A percentile compares a stretch with the other conserved stretches of the same genome.
Evolutionary conservation across 2,797 vertebrate genomes (phyloP).

Genomic region (Harpagifer antarcticus): DNA sequence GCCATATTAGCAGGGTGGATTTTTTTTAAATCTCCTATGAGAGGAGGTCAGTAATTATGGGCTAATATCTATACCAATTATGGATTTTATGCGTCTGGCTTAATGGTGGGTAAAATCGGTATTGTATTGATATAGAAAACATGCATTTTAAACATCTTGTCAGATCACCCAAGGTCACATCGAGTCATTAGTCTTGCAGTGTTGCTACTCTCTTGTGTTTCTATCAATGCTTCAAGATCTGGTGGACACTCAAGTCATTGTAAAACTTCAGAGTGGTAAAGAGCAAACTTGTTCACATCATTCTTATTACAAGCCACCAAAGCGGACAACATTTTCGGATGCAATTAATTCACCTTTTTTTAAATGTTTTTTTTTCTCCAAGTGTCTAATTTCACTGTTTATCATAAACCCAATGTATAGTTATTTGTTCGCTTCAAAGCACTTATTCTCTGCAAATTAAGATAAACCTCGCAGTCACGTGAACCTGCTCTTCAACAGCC

Average conservation of each 20-base stretch:
- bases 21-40: slow-evolving; percentile 76
- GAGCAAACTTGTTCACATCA: slow-evolving; percentile 22
- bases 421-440: slow-evolving; percentile 13
- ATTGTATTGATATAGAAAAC: slow-evolving; percentile 79
- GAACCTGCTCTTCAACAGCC: slow-evolving; percentile 51
- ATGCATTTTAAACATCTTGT: slow-evolving; percentile 81
- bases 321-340: neutral
- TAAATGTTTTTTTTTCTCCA: neutral
- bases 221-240: slow-evolving; percentile 46
- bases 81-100: slow-evolving; percentile 77
- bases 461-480: slow-evolving; percentile 34
- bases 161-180: slow-evolving; percentile 77
- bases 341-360: neutral
- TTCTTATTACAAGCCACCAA: slow-evolving; percentile 3
- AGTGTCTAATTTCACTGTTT: neutral
- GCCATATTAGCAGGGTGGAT: slow-evolving; percentile 73
- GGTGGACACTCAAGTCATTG: slow-evolving; percentile 17
- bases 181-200: slow-evolving; percentile 73
- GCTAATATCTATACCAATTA: slow-evolving; percentile 81
- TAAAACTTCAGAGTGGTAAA: slow-evolving; percentile 42
- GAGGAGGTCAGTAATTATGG: slow-evolving; percentile 82
- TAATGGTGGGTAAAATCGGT: slow-evolving; percentile 81
- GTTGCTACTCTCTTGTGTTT: slow-evolving; percentile 59
- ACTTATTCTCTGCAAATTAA: slow-evolving; percentile 44
- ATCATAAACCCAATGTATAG: neutral